A percentile compares a stretch with the other conserved stretches of the same genome.
These are phyloP conservation scores for Apostichopus parvimensis DNA, from an alignment of 35 echinoderm and acorn worm species.

Conservation along the genomic window DNA sequence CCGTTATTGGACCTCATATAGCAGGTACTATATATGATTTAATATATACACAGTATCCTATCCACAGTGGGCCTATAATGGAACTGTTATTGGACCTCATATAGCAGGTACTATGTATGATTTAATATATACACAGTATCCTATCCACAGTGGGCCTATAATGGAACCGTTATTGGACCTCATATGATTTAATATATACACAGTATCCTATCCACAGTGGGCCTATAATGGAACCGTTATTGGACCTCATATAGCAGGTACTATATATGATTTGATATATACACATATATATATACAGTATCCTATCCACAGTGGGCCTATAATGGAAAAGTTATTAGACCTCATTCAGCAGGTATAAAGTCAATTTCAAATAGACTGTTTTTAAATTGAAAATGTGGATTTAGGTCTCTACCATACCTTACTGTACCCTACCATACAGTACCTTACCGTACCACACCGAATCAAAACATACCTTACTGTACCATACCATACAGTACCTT, in stretches of 20 bases:
- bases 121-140: background rate
- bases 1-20: constrained; percentile 17
- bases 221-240: constrained; percentile 38
- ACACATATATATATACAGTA: background rate
- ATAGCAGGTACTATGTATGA: background rate
- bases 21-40: background rate
- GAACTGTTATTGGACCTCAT: constrained; percentile 27
- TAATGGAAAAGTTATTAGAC: constrained; percentile 34
- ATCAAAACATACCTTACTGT: too few species aligned
- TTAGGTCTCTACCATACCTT: too few species aligned
- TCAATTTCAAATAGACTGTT: too few species aligned
- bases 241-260: constrained; percentile 18
- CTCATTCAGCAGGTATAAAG: background rate
- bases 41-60: background rate
- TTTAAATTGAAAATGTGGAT: too few species aligned
- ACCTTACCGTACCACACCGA: too few species aligned
- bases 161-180: constrained; percentile 35
- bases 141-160: constrained; percentile 68
- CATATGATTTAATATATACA: too few species aligned
- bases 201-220: constrained; percentile 77
- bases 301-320: constrained; percentile 68
- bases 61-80: constrained; percentile 69
- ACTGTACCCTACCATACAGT: too few species aligned
- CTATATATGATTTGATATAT: too few species aligned
- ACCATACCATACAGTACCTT: background rate